Evolutionary conservation across 2,113 vertebrate genomes (phyloP).

Genomic region (Vireo altiloquus): DNA sequence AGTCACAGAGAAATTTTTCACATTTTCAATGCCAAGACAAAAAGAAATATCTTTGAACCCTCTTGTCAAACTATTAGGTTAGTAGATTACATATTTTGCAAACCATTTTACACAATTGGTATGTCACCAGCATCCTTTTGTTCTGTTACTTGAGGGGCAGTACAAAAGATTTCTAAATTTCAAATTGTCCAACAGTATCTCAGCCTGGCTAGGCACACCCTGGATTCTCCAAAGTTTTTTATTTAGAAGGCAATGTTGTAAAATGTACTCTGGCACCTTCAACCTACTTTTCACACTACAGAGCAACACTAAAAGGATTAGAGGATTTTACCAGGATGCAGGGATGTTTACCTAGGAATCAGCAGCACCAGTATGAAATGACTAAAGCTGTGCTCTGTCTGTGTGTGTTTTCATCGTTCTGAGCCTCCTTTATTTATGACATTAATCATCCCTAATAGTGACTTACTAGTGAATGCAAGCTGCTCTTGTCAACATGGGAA

Average conservation of each 20-base stretch:
- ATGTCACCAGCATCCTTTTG: neutral
- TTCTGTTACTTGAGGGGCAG: neutral
- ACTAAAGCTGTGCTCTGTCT: neutral
- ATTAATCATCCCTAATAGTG: neutral
- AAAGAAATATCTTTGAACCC: neutral
- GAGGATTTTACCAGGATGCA: neutral
- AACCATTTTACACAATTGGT: neutral
- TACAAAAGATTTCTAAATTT: neutral
- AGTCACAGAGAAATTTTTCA: neutral
- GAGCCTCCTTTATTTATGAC: neutral
- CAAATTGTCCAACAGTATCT: neutral
- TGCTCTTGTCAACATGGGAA: neutral
- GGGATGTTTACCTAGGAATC: neutral
- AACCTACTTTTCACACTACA: neutral
- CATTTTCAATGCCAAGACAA: neutral
- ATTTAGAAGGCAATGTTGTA: neutral
- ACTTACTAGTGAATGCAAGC: neutral
- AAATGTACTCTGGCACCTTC: neutral
- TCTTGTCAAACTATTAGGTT: neutral
- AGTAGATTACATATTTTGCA: neutral
- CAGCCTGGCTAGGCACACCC: neutral
- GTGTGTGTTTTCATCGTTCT: neutral
- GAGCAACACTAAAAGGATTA: neutral
- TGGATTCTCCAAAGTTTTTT: neutral
- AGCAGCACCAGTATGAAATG: neutral